Evolutionary conservation across 2,113 vertebrate species (phyloP).

Genomic region (Origma solitaria): DNA sequence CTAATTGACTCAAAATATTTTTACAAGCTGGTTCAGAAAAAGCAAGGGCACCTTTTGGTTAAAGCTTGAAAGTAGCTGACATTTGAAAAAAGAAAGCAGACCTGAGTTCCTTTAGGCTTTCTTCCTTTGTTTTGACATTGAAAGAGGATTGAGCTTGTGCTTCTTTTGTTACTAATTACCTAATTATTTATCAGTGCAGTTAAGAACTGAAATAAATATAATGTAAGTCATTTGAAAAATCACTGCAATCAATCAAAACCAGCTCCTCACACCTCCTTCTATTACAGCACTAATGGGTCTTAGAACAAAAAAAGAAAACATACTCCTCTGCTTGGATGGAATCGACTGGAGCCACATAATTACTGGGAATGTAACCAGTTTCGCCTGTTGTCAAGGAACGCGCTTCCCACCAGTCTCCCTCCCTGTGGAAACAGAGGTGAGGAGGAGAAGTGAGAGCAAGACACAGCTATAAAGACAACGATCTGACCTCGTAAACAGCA

Average conservation of each 20-base stretch:
- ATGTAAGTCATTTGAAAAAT: background rate
- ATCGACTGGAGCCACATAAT: conserved; percentile 97
- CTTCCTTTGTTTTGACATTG: conserved; percentile 38
- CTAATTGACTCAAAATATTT: conserved; percentile 2
- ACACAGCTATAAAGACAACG: background rate
- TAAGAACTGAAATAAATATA: conserved; percentile 38
- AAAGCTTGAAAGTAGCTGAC: background rate
- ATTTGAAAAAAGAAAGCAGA: background rate
- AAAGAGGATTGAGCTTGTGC: background rate
- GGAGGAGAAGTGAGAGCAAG: background rate
- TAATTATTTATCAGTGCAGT: conserved; percentile 42
- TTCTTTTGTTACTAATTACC: conserved; percentile 40
- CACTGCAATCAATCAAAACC: background rate
- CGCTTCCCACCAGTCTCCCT: conserved; percentile 99
- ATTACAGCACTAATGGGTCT: background rate
- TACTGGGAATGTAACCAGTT: conserved; percentile 97
- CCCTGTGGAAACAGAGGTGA: conserved; percentile 74
- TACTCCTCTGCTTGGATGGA: conserved; percentile 99
- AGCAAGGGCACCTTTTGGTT: background rate
- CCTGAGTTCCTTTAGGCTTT: background rate
- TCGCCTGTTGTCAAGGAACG: conserved; percentile 90
- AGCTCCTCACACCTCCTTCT: background rate
- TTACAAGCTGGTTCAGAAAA: background rate
- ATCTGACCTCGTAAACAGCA: background rate
- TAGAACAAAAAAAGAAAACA: conserved; percentile 63